Evolutionary conservation across 2,797 vertebrate species (phyloP).

Genomic region (Prunella strophiata): DNA sequence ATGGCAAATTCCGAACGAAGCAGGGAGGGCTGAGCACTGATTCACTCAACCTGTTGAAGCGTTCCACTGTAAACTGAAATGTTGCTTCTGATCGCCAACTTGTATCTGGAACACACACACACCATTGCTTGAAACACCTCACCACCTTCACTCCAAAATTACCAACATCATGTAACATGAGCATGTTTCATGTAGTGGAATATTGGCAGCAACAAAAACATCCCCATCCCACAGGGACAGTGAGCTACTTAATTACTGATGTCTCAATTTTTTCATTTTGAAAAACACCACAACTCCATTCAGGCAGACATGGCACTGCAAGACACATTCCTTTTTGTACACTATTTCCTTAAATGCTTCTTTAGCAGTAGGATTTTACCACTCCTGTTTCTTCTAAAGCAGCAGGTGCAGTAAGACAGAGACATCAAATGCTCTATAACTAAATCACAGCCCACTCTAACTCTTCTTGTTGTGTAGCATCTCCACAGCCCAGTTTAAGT

Average conservation of each 20-base stretch:
- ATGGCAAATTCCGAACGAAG: slow-evolving; percentile 97
- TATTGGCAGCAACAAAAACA: not conserved
- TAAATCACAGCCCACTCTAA: not conserved
- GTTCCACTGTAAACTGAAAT: slow-evolving; percentile 97
- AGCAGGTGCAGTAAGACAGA: not conserved
- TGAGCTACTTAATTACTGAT: not conserved
- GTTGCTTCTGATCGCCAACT: slow-evolving; percentile 99
- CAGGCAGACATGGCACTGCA: not conserved
- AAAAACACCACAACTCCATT: not conserved
- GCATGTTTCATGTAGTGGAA: not conserved
- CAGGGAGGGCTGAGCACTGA: slow-evolving; percentile 99
- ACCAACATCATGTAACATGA: accelerated
- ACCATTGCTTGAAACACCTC: not conserved
- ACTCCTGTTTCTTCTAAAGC: not conserved
- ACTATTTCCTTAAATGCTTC: not conserved
- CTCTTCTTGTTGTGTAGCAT: not conserved
- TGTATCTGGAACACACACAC: slow-evolving; percentile 84
- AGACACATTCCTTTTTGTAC: accelerated
- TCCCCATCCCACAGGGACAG: not conserved
- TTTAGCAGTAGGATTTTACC: not conserved
- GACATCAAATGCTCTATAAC: not conserved
- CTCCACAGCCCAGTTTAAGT: not conserved
- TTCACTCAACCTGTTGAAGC: slow-evolving; percentile 96
- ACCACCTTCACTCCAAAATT: not conserved
- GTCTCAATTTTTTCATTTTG: not conserved